Base-by-base conservation (phyloP, 1,140 invertebrate species). In the Drosophila lacteicornis region DNA sequence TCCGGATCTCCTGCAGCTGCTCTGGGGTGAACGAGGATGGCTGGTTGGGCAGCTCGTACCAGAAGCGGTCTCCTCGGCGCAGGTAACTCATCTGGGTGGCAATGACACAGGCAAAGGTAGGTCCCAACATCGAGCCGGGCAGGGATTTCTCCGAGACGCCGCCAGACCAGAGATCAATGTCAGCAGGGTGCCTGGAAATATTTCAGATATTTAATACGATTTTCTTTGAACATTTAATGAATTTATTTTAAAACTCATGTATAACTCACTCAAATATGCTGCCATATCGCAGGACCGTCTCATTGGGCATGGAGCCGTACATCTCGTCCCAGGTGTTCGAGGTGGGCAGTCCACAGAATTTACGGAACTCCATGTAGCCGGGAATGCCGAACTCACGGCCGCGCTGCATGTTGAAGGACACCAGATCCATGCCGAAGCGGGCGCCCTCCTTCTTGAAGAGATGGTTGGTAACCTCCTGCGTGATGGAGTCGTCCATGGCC, bases 51-150 rank as follows among this genome's bases (percentile, higher is more conserved):
- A 98, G 94, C 92, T 99, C 98, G 86, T 98, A 99, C 97, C 98
- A 99, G 93, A 99, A 99, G 86, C 98, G 95, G 93, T 99, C 99
- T 51, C 98, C 99, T 71, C 96, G 94, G 84, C 98, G 95, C 1
- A 97, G 95, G 82, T 97, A 97, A 80, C 96, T 97, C 93, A 99
- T 99, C 93, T 99, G 99, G 45, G 98, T 98, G 30, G 97, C 98
- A 79, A 99, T 98, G 50, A 99, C 95, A 90, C 98, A 99, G 57
- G 98, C 96, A 93, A 99, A 99, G 56, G 98, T 99, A 5, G 98
- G 98, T 43, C 98, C 98, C 30, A 99, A 94, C 95, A 99, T 97
- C 40, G 97, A 97, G 43, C 97, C 97, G 11, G 96, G 96, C 47
- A 98, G 93, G 3, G 97, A 96, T 55, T 96, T 94, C 92, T 99